Percentiles rank a stretch among this genome's conserved stretches.
Conservation (phyloP, 2,797 vertebrate genomes). For the Sylvia borin region DNA sequence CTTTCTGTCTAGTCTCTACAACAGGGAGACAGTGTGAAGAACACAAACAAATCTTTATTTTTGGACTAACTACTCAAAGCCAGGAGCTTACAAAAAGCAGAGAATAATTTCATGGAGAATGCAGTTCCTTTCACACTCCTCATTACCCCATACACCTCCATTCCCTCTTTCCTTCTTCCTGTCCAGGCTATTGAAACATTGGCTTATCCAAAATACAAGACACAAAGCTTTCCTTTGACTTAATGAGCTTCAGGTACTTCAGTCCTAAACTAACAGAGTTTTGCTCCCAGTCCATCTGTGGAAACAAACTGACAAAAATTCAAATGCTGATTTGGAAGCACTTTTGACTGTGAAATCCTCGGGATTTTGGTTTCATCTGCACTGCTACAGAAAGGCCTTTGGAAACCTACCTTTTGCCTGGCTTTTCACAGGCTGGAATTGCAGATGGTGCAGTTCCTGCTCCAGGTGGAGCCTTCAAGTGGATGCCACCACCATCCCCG, state of each 20-base stretch:
- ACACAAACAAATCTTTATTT: slow-evolving; percentile 66
- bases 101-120: slow-evolving; percentile 39
- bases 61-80: slow-evolving; percentile 35
- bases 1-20: slow-evolving; percentile 27
- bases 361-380: background rate
- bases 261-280: slow-evolving; percentile 5
- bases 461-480: background rate
- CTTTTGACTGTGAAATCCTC: background rate
- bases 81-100: slow-evolving; percentile 21
- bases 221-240: slow-evolving; percentile 56
- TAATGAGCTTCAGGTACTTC: background rate
- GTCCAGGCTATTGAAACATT: slow-evolving; percentile 19
- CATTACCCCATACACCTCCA: background rate
- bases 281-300: slow-evolving; percentile 18
- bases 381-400: background rate
- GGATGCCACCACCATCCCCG: background rate
- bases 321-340: background rate
- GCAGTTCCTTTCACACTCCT: slow-evolving; percentile 19
- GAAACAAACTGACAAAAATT: slow-evolving; percentile 21
- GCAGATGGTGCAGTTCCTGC: background rate
- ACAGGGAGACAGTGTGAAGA: slow-evolving; percentile 49
- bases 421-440: background rate
- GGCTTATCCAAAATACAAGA: slow-evolving; percentile 25
- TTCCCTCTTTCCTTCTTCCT: background rate
- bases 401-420: background rate